These are phyloP conservation scores for Balaeniceps rex DNA, from an alignment of 2,113 vertebrate genomes.

Conservation along the genomic window DNA sequence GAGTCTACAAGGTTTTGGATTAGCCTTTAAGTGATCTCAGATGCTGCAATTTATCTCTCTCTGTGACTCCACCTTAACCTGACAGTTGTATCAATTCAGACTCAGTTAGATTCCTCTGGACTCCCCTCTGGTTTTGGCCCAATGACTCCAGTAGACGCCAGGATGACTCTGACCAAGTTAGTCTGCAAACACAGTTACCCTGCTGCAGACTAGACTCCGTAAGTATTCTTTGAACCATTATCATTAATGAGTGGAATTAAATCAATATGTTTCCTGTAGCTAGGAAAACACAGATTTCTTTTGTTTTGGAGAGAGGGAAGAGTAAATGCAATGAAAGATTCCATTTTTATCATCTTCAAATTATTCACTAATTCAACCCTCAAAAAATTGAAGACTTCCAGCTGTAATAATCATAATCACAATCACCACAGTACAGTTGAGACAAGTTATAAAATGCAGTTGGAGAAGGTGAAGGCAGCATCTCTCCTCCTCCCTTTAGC, in stretches of 20 bases:
- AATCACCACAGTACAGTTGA: background rate
- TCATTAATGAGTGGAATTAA: conserved; percentile 27
- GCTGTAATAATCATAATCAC: conserved; percentile 1
- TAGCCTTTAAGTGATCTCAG: conserved; percentile 28
- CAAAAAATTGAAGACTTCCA: conserved; percentile 22
- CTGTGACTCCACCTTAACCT: conserved; percentile 27
- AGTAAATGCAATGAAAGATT: background rate
- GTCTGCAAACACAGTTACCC: background rate
- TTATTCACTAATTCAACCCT: background rate
- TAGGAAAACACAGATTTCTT: conserved; percentile 25
- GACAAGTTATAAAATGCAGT: background rate
- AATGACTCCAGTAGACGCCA: background rate
- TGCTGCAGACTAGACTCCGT: background rate
- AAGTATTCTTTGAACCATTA: conserved; percentile 42
- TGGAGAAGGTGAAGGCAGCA: background rate
- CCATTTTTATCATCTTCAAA: background rate
- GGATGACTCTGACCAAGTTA: background rate
- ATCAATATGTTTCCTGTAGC: background rate
- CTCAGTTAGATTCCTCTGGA: background rate
- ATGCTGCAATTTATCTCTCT: conserved; percentile 2
- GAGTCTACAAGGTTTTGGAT: background rate
- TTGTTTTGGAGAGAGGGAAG: background rate
- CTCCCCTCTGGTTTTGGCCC: background rate
- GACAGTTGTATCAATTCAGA: background rate
- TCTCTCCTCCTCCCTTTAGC: background rate